Evolutionary conservation across 2,113 vertebrate species (phyloP), one percentile per base, ranked within the genome.

Genomic region (Phalacrocorax aristotelis): DNA sequence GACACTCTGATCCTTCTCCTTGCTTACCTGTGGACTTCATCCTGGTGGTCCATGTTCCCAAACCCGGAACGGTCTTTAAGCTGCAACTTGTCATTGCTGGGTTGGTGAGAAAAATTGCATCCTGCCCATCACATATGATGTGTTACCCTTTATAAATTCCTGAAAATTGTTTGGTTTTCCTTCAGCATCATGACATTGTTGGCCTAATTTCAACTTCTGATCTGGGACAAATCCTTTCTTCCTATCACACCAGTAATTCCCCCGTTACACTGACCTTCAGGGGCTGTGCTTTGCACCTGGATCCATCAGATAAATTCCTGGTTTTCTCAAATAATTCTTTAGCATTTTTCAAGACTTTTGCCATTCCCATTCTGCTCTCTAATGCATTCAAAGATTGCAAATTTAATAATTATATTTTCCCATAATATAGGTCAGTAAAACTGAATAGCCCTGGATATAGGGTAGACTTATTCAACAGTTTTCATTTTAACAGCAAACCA

Each of bases 291-390:
- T 71, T 40, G 74, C 81, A 58, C 84, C 52, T 57, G 72, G 49
- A 84, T 48, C 81, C n/a, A n/a, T 17, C 19, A 20, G 76, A 74
- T 49, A 77, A 81, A 89, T 55, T 69, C 58, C 23, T 57, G 5
- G 16, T 83, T 74, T 72, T 83, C 79, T 90, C 83, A 65, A 52
- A 49, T 49, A 13, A 48, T 71, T 94, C 10, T 61, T 42, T 51
- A 61, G 91, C 44, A 5, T 49, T 74, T 95, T 49, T 48, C 60
- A 74, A 92, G 68, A 86, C 68, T 30, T 87, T 89, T 89, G 36
- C 51, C 17, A 7, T 58, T 74, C 51, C 26, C 42, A 48, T 78
- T 80, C 87, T 87, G 51, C 74, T 32, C 51, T 84, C 26, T 79
- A 64, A 51, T 40, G 17, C 69, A 46, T 42, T 78, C 83, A 64